Conservation (phyloP, 2,888 invertebrate species). For the Noctua janthina region DNA sequence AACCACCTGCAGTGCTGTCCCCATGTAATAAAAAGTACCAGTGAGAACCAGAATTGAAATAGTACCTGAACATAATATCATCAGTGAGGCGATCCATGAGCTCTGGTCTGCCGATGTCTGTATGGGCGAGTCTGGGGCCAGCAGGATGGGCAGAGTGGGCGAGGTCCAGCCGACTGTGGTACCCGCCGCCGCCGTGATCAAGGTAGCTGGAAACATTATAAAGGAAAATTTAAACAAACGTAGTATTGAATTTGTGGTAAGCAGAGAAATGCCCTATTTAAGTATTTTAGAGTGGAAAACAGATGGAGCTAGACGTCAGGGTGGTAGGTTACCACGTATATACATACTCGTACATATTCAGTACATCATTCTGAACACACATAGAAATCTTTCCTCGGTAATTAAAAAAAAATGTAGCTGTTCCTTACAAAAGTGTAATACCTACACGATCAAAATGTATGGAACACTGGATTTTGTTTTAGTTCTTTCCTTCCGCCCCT, state of each 20-base stretch:
- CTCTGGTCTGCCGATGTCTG: conserved; percentile 89
- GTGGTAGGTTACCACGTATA: too few relatives aligned
- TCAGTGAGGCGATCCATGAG: conserved; percentile 92
- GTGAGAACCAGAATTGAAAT: conserved; percentile 5
- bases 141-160: conserved; percentile 90
- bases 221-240: background rate
- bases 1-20: too few relatives aligned
- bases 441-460: too few relatives aligned
- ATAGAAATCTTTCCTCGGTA: too few relatives aligned
- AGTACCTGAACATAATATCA: conserved; percentile 90
- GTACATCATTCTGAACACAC: too few relatives aligned
- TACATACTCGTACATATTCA: too few relatives aligned
- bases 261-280: background rate
- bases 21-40: background rate
- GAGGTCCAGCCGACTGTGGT: conserved; percentile 91
- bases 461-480: too few relatives aligned
- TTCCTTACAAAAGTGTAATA: too few relatives aligned
- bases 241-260: background rate
- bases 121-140: conserved; percentile 87
- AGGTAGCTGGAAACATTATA: conserved; percentile 82
- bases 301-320: background rate
- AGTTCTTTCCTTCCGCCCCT: too few relatives aligned
- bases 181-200: conserved; percentile 89
- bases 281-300: background rate
- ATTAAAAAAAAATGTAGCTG: too few relatives aligned